A percentile compares a stretch with the other conserved stretches of the same genome.
Conservation (phyloP, 2,888 invertebrate genomes). For the Dicranocentrus wangi region DNA sequence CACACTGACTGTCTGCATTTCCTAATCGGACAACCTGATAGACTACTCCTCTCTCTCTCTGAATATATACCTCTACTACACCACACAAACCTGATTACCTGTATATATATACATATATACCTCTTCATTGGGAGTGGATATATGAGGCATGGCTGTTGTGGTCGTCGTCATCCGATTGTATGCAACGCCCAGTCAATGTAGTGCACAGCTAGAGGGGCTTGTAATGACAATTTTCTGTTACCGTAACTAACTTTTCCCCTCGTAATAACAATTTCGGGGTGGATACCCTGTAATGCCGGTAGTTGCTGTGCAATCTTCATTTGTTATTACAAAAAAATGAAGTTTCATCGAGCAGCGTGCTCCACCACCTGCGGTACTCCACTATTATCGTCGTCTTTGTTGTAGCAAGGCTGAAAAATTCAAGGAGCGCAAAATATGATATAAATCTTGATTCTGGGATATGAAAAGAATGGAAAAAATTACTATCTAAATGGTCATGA, state of each 20-base stretch:
- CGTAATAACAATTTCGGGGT: slow-evolving; percentile 36
- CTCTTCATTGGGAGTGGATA: no score
- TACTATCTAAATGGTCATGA: slow-evolving; percentile 6
- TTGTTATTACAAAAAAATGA: slow-evolving; percentile 40
- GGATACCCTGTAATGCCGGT: background rate
- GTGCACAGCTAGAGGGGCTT: background rate
- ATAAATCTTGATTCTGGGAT: background rate
- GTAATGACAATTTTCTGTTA: slow-evolving; percentile 37
- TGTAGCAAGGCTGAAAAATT: background rate
- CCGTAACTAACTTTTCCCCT: slow-evolving; percentile 22
- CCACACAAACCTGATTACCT: no score
- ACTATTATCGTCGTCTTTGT: slow-evolving; percentile 2
- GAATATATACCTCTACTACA: no score
- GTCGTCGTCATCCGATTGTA: no score
- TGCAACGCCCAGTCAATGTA: slow-evolving; percentile 41
- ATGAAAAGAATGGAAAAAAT: no score
- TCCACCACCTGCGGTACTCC: slow-evolving; percentile 42
- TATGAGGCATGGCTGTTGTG: no score
- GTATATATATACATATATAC: no score
- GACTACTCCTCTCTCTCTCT: no score
- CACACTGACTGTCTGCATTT: no score
- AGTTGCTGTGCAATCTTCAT: slow-evolving; percentile 12
- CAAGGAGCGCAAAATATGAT: slow-evolving; percentile 1
- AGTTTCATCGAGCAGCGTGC: slow-evolving; percentile 35
- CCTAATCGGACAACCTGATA: no score